Conservation (phyloP, 2,113 vertebrate genomes). For the Noturus placidus region DNA sequence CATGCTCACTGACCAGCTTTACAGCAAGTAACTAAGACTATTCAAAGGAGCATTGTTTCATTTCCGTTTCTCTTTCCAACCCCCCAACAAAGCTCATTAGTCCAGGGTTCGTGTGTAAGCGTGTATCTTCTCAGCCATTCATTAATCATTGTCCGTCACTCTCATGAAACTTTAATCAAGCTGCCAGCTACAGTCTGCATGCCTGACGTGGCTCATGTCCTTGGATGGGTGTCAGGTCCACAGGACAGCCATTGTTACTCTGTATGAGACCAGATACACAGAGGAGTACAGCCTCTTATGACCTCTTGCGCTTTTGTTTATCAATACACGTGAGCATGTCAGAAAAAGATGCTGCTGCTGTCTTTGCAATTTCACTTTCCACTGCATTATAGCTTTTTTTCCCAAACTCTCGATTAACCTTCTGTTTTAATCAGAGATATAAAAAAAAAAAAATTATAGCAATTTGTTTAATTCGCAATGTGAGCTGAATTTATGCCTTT, state of each 20-base stretch:
- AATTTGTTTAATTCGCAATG: background rate
- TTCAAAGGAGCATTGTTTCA: constrained; percentile 17
- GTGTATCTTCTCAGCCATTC: constrained; percentile 43
- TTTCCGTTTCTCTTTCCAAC: constrained; percentile 14
- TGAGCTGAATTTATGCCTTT: background rate
- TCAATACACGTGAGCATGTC: constrained; percentile 7
- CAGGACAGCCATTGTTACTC: constrained; percentile 37
- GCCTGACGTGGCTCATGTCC: constrained; percentile 39
- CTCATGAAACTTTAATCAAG: constrained; percentile 58
- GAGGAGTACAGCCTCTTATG: background rate
- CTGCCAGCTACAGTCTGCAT: constrained; percentile 50
- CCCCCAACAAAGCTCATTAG: constrained; percentile 43
- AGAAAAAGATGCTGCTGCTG: background rate
- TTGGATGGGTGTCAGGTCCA: constrained; percentile 47
- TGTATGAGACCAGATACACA: constrained; percentile 33
- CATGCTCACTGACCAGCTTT: background rate
- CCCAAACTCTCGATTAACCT: background rate
- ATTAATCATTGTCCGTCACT: constrained; percentile 52
- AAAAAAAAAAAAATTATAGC: too few relatives aligned
- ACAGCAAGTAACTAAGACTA: background rate
- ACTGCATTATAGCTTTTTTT: background rate
- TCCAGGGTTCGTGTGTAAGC: constrained; percentile 24
- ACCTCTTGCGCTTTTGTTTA: background rate
- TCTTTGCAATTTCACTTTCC: background rate
- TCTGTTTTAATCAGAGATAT: background rate